phyloP scores from a whole-genome alignment of 2,888 invertebrate species.

The Blastobasis lacticolella region DNA sequence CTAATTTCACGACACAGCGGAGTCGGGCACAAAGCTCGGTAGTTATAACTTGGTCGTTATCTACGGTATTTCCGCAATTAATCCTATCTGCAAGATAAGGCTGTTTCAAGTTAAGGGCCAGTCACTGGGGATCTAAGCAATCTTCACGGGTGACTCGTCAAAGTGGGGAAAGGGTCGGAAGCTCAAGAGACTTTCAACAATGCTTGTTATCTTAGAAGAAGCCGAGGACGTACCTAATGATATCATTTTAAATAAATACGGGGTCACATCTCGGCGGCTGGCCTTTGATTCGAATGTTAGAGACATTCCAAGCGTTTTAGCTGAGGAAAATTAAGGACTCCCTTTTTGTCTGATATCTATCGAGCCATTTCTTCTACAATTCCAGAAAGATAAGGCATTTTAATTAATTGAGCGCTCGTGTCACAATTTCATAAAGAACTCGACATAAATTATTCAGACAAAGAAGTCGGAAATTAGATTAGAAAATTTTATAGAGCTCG shows the following conservation, averaged over 20 bases:
- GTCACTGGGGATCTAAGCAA: slow-evolving; percentile 70
- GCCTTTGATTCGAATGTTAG: neutral
- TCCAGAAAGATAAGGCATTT: too few relatives aligned
- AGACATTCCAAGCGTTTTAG: neutral
- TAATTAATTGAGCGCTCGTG: too few relatives aligned
- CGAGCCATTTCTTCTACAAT: too few relatives aligned
- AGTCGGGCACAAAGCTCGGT: slow-evolving; percentile 25
- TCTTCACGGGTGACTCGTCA: slow-evolving; percentile 73
- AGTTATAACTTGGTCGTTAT: slow-evolving; percentile 63
- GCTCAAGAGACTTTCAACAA: slow-evolving; percentile 72
- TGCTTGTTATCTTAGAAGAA: slow-evolving; percentile 72
- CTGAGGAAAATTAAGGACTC: too few relatives aligned
- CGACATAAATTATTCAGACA: too few relatives aligned
- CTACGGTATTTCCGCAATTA: slow-evolving; percentile 70
- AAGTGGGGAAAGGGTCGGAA: slow-evolving; percentile 68
- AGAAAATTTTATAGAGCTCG: too few relatives aligned
- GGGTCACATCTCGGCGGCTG: slow-evolving; percentile 15
- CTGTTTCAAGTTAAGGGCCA: slow-evolving; percentile 68
- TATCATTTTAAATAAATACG: slow-evolving; percentile 64
- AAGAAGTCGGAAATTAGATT: too few relatives aligned
- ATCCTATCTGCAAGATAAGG: slow-evolving; percentile 66
- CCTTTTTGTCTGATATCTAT: too few relatives aligned
- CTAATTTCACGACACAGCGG: slow-evolving; percentile 20
- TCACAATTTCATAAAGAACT: too few relatives aligned
- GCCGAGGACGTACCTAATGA: slow-evolving; percentile 65